Percentiles rank a stretch among this genome's conserved stretches.
These are phyloP conservation scores for Tachuris rubrigastra DNA, from an alignment of 2,113 vertebrate species.

Conservation along the genomic window DNA sequence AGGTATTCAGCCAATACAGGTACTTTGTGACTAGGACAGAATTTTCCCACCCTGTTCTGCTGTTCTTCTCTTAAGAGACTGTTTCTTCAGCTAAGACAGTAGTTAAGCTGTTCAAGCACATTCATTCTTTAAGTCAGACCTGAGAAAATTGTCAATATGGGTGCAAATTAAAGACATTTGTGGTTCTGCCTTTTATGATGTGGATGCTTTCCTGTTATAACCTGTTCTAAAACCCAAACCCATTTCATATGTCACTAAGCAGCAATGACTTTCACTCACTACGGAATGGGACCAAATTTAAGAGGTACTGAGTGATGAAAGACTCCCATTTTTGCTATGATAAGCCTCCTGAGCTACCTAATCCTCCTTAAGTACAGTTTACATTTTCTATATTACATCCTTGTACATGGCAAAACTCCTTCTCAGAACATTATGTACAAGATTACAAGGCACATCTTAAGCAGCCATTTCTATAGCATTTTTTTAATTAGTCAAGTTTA, in stretches of 20 bases:
- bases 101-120: background rate
- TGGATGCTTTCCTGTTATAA: slow-evolving; percentile 9
- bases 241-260: slow-evolving; percentile 50
- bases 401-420: background rate
- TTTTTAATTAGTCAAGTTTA: slow-evolving; percentile 12
- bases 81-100: background rate
- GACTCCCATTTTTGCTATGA: background rate
- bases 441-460: background rate
- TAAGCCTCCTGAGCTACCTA: slow-evolving; percentile 32
- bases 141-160: background rate
- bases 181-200: slow-evolving; percentile 8
- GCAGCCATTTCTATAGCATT: background rate
- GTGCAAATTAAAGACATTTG: background rate
- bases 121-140: background rate
- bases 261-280: slow-evolving; percentile 30
- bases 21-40: background rate
- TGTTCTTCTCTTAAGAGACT: background rate
- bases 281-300: slow-evolving; percentile 9
- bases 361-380: slow-evolving; percentile 23
- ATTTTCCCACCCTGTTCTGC: background rate
- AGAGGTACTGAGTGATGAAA: slow-evolving; percentile 14
- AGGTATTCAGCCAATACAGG: background rate
- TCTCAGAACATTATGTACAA: background rate
- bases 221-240: slow-evolving; percentile 38
- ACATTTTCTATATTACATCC: background rate